A percentile compares a stretch with the other conserved stretches of the same genome.
These are phyloP conservation scores for Odontamblyopus lacepedii DNA, from an alignment of 2,797 vertebrate genomes.

Conservation along the genomic window DNA sequence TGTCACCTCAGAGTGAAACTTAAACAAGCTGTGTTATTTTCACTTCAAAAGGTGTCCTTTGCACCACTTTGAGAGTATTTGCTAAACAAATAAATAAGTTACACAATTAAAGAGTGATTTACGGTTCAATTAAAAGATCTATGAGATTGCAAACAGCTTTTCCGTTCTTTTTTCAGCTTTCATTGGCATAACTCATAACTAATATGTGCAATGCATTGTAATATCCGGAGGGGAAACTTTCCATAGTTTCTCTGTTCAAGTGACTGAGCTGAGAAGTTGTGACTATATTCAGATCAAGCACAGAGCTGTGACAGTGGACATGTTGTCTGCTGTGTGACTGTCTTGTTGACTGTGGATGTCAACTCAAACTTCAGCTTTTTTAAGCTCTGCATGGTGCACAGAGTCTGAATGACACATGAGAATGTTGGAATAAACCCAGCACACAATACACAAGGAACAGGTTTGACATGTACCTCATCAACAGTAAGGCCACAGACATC, in stretches of 20 bases:
- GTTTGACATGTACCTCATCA: not conserved
- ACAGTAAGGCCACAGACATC: not conserved
- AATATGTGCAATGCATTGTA: not conserved
- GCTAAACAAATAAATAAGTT: not conserved
- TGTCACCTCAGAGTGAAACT: not conserved
- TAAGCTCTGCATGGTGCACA: constrained; percentile 12
- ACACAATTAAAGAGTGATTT: not conserved
- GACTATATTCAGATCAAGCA: constrained; percentile 18
- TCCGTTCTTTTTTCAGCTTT: not conserved
- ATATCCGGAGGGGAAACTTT: not conserved
- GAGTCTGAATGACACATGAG: not conserved
- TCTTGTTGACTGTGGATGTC: not conserved
- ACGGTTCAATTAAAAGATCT: not conserved
- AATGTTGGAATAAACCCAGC: not conserved
- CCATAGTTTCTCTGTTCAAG: not conserved
- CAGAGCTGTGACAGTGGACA: constrained; percentile 5
- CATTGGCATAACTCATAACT: not conserved
- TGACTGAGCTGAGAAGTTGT: not conserved
- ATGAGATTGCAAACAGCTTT: too few relatives aligned
- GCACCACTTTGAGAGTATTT: not conserved
- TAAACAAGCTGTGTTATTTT: not conserved
- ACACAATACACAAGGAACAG: not conserved
- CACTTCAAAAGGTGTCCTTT: not conserved
- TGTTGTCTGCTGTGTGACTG: constrained; percentile 21
- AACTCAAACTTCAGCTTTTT: not conserved